phyloP scores from a whole-genome alignment of 2,888 invertebrate species.

The Ligdia adustata region DNA sequence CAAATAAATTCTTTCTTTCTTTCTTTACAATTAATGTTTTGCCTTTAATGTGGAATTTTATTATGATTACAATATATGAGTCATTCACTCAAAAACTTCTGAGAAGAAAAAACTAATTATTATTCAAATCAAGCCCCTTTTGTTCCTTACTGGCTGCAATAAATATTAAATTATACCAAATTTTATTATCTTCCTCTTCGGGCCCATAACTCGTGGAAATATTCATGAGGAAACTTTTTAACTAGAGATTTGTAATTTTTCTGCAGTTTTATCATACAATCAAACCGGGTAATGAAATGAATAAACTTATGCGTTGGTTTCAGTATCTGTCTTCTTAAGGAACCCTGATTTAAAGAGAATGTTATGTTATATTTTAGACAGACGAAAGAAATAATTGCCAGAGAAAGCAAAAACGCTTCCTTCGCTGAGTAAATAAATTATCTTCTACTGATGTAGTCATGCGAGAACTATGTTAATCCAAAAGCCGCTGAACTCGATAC shows the following conservation, averaged over 20 bases:
- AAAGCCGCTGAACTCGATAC: not conserved
- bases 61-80: no score
- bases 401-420: no score
- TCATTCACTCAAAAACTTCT: no score
- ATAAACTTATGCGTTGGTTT: slow-evolving; percentile 3
- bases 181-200: slow-evolving; percentile 71
- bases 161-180: slow-evolving; percentile 71
- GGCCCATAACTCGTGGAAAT: slow-evolving; percentile 68
- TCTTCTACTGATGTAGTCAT: no score
- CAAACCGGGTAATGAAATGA: slow-evolving; percentile 3
- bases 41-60: no score
- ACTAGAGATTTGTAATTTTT: slow-evolving; percentile 59
- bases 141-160: slow-evolving; percentile 65
- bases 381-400: no score
- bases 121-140: slow-evolving; percentile 66
- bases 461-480: no score
- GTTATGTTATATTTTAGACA: no score
- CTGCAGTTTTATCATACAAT: slow-evolving; percentile 35
- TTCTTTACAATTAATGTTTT: no score
- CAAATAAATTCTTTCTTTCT: no score
- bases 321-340: not conserved
- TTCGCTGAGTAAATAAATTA: no score
- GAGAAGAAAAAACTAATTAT: slow-evolving; percentile 55
- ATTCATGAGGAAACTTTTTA: slow-evolving; percentile 71
- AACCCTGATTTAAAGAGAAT: no score